Base-by-base conservation (phyloP, 2,888 invertebrate species). In the Ormyrus nitidulus region DNA sequence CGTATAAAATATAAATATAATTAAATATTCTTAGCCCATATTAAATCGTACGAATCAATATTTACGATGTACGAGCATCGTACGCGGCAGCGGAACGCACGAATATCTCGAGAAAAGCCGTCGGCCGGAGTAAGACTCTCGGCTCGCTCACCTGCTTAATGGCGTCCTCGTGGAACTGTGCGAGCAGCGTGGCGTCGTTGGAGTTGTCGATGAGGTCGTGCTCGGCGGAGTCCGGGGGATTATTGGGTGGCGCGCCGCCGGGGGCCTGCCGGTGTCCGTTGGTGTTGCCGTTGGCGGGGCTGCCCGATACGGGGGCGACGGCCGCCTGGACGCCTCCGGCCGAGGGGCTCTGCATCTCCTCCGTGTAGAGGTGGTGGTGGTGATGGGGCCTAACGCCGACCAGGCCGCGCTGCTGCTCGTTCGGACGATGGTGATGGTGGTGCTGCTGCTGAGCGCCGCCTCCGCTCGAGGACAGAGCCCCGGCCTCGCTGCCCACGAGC, bases 141-240 rank as follows among this genome's bases (percentile, higher is more conserved):
- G 56, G 59, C 70, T 10, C 19, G 34, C 81, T 9, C 59, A 94
- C 94, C 92, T 94, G 95, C 86, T 94, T 92, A 11, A 95, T 91
- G 1, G 95, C 95, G 86, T 95, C 95, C 84, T 95, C 95, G 86
- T 95, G 95, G 89, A 95, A 95, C 89, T 95, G 95, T 68, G 95
- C 94, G 44, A 95, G 91, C 2, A 94, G 92, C 48, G 92, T 93
- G 5, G 92, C 92, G 83, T 94, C 94, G 48, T 87, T 88, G 34
- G 89, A 89, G 77, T 92, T 93, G 88, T 94, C 93, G 62, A 93
- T 91, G 64, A 93, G 91, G 82, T 94, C 94, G 9, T 88, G 88
- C 61, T 90, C 89, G 64, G 89, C 89, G 58, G 87, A 87, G 84
- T 89, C 90, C 13, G 48, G n/a, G 34, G 34, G 34, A 13, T 13